Evolutionary conservation across 2,888 invertebrate genomes (phyloP).

Genomic region (Heliconius charithonia): DNA sequence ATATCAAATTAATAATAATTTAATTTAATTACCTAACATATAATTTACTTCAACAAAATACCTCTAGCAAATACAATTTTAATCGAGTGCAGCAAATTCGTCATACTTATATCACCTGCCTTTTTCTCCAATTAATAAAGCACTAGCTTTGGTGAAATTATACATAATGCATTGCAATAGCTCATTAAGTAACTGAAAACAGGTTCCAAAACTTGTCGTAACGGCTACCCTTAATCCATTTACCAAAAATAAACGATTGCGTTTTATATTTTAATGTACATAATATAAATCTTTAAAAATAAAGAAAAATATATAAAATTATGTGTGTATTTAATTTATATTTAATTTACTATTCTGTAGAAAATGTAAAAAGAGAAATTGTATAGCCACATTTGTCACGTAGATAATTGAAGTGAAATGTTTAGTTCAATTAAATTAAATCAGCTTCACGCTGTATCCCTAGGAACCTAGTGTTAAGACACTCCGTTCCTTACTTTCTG

Average conservation of each 20-base stretch:
- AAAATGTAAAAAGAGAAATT: neutral
- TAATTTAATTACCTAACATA: neutral
- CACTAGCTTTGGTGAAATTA: slow-evolving; percentile 15
- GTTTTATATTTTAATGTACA: neutral
- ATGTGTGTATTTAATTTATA: no score
- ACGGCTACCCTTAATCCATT: slow-evolving; percentile 14
- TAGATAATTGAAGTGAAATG: neutral
- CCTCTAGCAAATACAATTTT: neutral
- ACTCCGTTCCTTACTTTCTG: no score
- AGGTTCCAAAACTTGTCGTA: slow-evolving; percentile 14
- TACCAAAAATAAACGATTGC: neutral
- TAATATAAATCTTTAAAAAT: neutral
- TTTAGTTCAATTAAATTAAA: neutral
- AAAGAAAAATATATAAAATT: no score
- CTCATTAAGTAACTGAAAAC: slow-evolving; percentile 20
- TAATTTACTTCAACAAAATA: neutral
- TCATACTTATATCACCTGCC: slow-evolving; percentile 10
- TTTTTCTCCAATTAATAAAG: slow-evolving; percentile 20
- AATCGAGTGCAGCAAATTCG: neutral
- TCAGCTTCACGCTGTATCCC: no score
- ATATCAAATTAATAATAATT: neutral
- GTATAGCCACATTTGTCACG: neutral
- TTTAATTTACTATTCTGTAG: neutral
- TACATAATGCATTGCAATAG: neutral
- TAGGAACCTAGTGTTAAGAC: no score